Evolutionary conservation across 2,797 vertebrate genomes (phyloP).

Genomic region (Falco cherrug): DNA sequence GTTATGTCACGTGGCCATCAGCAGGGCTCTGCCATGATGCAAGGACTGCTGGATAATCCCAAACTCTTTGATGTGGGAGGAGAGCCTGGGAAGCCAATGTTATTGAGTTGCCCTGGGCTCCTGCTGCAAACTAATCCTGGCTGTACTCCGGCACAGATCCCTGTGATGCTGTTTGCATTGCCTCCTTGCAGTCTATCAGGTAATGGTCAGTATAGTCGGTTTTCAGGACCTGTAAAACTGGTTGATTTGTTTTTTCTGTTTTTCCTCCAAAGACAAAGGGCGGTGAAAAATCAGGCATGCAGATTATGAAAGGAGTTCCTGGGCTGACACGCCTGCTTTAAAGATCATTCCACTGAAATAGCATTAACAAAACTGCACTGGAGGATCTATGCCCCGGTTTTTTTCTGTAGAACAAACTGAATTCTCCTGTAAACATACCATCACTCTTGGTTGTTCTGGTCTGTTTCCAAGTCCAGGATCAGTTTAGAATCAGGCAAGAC

Average conservation of each 20-base stretch:
- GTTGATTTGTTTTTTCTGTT: neutral
- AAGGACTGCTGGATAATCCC: slow-evolving; percentile 7
- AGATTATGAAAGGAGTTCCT: neutral
- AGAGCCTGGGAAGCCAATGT: neutral
- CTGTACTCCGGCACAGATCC: neutral
- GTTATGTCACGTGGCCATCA: neutral
- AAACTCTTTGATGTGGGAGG: neutral
- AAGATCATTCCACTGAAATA: neutral
- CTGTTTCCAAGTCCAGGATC: neutral
- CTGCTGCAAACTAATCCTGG: neutral
- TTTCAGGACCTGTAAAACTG: neutral
- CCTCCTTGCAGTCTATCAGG: neutral
- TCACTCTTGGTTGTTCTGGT: neutral
- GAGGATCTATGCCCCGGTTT: neutral
- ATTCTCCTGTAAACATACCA: neutral
- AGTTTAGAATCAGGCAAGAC: neutral
- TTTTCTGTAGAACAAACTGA: neutral
- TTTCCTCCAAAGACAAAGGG: neutral
- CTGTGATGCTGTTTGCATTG: neutral
- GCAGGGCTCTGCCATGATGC: neutral
- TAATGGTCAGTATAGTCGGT: neutral
- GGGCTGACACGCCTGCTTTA: neutral
- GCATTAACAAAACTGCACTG: neutral
- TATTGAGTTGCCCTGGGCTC: slow-evolving; percentile 9
- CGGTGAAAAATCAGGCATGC: neutral